Conservation (phyloP, 2,113 vertebrate genomes). For the Petromus typicus region DNA sequence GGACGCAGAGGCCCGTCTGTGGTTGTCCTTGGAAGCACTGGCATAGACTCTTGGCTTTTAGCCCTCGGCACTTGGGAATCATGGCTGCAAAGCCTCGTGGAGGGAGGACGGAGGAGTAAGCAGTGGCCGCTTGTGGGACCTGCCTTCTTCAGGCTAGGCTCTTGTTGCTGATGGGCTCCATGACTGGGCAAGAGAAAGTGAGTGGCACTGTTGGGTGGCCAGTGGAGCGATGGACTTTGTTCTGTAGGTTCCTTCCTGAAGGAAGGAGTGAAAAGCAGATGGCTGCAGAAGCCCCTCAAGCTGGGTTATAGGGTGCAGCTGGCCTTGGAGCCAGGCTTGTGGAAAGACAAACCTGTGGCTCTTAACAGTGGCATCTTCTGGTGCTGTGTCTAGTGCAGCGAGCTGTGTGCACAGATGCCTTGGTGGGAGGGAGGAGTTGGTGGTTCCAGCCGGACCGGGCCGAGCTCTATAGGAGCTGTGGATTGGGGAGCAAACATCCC, state of each 20-base stretch:
- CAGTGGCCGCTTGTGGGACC: neutral
- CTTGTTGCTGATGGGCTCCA: neutral
- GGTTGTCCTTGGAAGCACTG: neutral
- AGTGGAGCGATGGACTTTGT: neutral
- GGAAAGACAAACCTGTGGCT: neutral
- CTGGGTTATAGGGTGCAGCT: neutral
- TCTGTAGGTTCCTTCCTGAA: neutral
- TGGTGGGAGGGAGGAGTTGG: fast-evolving
- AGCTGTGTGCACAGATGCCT: neutral
- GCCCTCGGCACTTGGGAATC: neutral
- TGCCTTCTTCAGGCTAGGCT: slow-evolving; percentile 24
- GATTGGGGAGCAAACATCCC: neutral
- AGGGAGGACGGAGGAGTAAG: neutral
- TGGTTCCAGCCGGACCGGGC: neutral
- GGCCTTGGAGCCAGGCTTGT: neutral
- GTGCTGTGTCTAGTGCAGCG: neutral
- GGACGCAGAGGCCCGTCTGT: neutral
- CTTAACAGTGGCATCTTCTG: neutral
- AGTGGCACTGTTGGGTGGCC: neutral
- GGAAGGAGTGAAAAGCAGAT: neutral
- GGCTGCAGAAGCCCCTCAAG: neutral
- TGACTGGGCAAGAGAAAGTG: slow-evolving; percentile 44
- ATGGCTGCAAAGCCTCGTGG: neutral
- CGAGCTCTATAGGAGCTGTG: neutral
- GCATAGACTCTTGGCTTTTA: neutral